phyloP scores from a whole-genome alignment of 2,797 vertebrate species.

The Myotis daubentonii region DNA sequence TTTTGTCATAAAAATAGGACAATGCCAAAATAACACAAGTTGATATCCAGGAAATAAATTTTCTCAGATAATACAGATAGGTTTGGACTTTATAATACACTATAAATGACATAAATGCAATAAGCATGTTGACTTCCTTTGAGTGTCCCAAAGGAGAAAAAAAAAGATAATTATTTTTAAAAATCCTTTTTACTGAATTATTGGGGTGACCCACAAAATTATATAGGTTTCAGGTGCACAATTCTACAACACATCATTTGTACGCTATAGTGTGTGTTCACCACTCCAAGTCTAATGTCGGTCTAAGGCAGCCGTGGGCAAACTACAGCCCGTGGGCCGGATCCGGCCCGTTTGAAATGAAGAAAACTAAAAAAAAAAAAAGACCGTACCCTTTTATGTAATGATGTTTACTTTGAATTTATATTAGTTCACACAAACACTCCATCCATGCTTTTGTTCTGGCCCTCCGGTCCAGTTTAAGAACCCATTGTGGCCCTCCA shows the following conservation, averaged over 20 bases:
- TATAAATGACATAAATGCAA: conserved; percentile 20
- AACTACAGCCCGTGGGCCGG: no score
- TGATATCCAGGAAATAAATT: conserved; percentile 27
- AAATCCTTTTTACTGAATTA: neutral
- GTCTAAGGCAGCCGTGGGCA: no score
- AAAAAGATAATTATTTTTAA: neutral
- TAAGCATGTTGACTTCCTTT: conserved; percentile 12
- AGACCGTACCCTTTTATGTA: no score
- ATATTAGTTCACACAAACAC: no score
- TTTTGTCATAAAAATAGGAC: neutral
- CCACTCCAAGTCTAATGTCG: neutral
- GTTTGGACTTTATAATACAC: neutral
- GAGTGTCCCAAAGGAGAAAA: neutral
- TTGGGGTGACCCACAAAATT: neutral
- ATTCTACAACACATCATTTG: neutral
- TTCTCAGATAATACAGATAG: conserved; percentile 27
- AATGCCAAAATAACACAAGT: neutral
- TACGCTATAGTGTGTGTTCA: neutral
- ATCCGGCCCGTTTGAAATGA: no score
- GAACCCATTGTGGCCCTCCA: no score
- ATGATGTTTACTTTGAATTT: no score
- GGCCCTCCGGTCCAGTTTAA: no score
- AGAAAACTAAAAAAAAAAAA: no score
- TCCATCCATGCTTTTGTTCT: no score
- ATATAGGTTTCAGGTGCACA: neutral